phyloP scores from a whole-genome alignment of 1,140 invertebrate species.

The Radopholus similis region DNA sequence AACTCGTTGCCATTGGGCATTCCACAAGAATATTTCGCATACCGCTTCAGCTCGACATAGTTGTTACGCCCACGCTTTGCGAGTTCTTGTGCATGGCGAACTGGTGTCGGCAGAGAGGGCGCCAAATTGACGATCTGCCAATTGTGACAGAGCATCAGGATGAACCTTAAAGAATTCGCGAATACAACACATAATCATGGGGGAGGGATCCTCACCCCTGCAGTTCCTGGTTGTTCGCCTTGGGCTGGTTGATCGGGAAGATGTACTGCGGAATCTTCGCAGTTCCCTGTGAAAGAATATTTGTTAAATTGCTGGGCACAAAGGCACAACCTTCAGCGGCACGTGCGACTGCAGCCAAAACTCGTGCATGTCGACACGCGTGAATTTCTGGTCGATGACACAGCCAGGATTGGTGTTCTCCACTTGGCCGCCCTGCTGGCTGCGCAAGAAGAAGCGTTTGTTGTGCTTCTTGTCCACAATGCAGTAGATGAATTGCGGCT shows the following conservation, averaged over 20 bases:
- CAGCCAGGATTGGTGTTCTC: slow-evolving; percentile 16
- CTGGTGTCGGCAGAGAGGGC: slow-evolving; percentile 21
- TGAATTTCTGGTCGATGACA: slow-evolving; percentile 15
- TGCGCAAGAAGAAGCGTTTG: slow-evolving; percentile 26
- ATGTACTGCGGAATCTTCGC: slow-evolving; percentile 29
- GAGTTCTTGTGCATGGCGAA: slow-evolving; percentile 26
- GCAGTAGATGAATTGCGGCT: slow-evolving; percentile 19
- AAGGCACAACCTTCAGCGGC: neutral
- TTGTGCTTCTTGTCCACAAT: slow-evolving; percentile 34
- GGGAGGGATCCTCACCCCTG: neutral
- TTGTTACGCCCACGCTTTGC: slow-evolving; percentile 29
- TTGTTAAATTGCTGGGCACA: neutral
- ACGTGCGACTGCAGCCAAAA: slow-evolving; percentile 21
- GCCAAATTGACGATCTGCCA: slow-evolving; percentile 26
- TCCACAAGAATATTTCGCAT: neutral
- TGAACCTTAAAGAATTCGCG: neutral
- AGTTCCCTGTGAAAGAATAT: slow-evolving; percentile 18
- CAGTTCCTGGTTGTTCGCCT: slow-evolving; percentile 20
- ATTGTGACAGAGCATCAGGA: slow-evolving; percentile 14
- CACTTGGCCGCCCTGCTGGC: neutral
- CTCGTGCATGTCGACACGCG: slow-evolving; percentile 16
- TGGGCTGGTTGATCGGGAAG: slow-evolving; percentile 21
- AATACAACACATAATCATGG: neutral
- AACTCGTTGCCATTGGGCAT: neutral
- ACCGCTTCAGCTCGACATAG: slow-evolving; percentile 24